Conservation (phyloP, 2,797 vertebrate genomes). For the Loris lydekkerianus region DNA sequence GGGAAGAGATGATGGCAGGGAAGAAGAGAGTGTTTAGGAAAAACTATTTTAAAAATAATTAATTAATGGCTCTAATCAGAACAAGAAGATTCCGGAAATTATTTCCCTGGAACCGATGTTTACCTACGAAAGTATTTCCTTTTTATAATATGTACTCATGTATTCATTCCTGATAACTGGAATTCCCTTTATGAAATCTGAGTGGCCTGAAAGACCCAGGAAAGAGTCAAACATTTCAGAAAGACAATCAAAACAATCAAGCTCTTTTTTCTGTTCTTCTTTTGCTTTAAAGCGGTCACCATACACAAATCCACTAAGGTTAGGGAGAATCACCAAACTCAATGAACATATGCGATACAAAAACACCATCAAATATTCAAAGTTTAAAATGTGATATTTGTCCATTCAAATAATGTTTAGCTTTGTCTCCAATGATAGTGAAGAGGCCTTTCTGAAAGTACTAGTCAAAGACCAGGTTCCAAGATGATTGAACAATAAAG, state of each 20-base stretch:
- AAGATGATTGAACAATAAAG: constrained; percentile 52
- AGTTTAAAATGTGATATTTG: neutral
- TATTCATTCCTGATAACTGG: neutral
- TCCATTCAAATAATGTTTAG: neutral
- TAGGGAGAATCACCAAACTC: neutral
- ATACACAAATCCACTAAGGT: neutral
- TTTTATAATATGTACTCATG: neutral
- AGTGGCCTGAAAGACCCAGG: neutral
- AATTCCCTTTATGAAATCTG: neutral
- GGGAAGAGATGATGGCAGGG: too few species aligned
- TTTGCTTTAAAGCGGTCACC: neutral
- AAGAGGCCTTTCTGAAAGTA: constrained; percentile 18
- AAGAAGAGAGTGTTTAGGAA: neutral
- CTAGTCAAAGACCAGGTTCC: constrained; percentile 6
- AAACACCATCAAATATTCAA: neutral
- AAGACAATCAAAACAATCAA: neutral
- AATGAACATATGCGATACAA: neutral
- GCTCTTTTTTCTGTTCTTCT: neutral
- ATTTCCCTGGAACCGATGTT: neutral
- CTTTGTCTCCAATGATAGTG: constrained; percentile 10
- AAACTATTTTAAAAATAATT: neutral
- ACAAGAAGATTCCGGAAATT: neutral
- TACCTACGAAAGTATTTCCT: neutral
- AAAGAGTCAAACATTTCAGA: neutral
- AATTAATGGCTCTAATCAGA: neutral